Conservation (phyloP, 2,113 vertebrate species). For the Buteo buteo region DNA sequence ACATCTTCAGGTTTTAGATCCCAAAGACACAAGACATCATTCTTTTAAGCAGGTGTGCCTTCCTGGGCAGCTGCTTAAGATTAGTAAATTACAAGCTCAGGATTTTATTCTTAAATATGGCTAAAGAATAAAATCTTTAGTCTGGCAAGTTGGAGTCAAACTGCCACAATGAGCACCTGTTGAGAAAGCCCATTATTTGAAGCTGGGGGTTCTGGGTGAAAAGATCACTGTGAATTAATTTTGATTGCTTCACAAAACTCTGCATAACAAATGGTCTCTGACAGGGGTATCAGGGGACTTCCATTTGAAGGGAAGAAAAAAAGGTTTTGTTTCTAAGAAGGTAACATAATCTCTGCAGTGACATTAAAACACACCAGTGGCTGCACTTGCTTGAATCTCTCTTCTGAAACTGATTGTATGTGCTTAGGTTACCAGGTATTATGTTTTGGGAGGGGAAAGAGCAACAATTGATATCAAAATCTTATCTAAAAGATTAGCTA, state of each 20-base stretch:
- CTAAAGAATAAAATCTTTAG: constrained; percentile 72
- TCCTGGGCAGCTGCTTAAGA: constrained; percentile 70
- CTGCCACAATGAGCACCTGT: constrained; percentile 72
- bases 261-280: constrained; percentile 71
- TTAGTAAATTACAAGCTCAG: constrained; percentile 69
- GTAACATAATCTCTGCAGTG: constrained; percentile 88
- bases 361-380: constrained; percentile 86
- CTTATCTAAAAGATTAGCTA: constrained; percentile 61
- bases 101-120: constrained; percentile 68
- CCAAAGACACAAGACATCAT: constrained; percentile 2
- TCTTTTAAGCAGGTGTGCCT: constrained; percentile 62
- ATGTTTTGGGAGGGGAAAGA: constrained; percentile 67
- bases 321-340: constrained; percentile 78
- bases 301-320: constrained; percentile 62
- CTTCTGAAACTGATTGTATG: constrained; percentile 78
- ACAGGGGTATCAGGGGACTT: constrained; percentile 67
- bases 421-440: constrained; percentile 88
- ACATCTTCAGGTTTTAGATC: neutral
- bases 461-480: constrained; percentile 77
- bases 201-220: constrained; percentile 63
- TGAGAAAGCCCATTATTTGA: constrained; percentile 78
- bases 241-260: constrained; percentile 75
- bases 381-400: constrained; percentile 75
- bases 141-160: constrained; percentile 75
- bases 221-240: constrained; percentile 75